Conservation (phyloP, 2,113 vertebrate species). For the zebrafish (Danio rerio) region DNA sequence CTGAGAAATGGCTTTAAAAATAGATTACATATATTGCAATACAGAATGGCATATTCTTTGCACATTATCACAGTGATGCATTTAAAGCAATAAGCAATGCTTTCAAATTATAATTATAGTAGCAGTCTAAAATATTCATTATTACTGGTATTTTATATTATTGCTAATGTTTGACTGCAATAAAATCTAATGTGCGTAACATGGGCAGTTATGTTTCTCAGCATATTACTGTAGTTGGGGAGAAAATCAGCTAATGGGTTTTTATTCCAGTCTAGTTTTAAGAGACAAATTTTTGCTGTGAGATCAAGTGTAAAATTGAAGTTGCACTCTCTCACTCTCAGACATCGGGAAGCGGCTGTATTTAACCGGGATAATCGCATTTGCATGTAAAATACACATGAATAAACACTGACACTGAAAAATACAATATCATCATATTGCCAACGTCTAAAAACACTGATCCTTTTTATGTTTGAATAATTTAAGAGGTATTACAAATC, state of each 20-base stretch:
- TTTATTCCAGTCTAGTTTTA: not conserved
- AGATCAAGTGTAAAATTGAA: slow-evolving; percentile 41
- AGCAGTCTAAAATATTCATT: not conserved
- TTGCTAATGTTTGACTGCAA: not conserved
- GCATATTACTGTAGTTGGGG: not conserved
- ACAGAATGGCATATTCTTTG: too few relatives aligned
- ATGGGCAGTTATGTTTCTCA: slow-evolving; percentile 4
- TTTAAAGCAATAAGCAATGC: not conserved
- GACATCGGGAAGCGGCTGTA: not conserved
- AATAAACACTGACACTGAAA: not conserved
- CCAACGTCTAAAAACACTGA: not conserved
- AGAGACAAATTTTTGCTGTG: slow-evolving; percentile 16
- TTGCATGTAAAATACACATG: not conserved
- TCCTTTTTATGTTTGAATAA: not conserved
- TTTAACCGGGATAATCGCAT: slow-evolving; percentile 4
- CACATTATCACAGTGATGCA: too few relatives aligned
- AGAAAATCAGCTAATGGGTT: not conserved
- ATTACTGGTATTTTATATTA: not conserved
- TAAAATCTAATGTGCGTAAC: not conserved
- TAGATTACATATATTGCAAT: too few relatives aligned
- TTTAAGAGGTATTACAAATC: not conserved
- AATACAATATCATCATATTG: not conserved
- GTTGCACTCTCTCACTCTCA: slow-evolving; percentile 19
- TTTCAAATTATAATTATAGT: not conserved
- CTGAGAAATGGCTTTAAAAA: too few relatives aligned